Base-by-base conservation (phyloP, 64 coral and sea anemone species). In the Stichodactyla helianthus region DNA sequence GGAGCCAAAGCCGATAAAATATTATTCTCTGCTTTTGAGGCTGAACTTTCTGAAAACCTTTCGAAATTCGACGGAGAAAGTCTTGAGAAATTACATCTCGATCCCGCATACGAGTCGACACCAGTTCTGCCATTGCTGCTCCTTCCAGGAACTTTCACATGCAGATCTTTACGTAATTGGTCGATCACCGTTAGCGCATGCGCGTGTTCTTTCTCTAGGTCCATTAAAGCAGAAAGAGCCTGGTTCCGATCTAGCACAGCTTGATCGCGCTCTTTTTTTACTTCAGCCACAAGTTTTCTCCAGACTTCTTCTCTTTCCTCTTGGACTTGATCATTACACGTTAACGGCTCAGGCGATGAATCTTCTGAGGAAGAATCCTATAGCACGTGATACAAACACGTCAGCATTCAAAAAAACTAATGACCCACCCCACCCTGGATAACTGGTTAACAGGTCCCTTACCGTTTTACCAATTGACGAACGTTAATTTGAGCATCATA, bases 201-300 rank as follows among this genome's bases (percentile, higher is more conserved):
- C 4, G 82, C 55, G 26, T 99, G 82, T 51, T 99, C 89, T 78
- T 89, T 94, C 57, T 98, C 95, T 16, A 99, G 62, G 31, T 99
- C 97, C 97, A 99, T 95, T 2, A 99, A 44, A 8, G 88, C 88
- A 16, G 85, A 77, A 12, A 99, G 55, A 12, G 97, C 93, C 82
- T 95, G 93, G 67, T 99, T 99, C 54, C 97, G 71, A 57, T 99
- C 97, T 6, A 86, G 77, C 20, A 99, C 82, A 2, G 93, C 88
- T 63, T 95, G 93, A 52, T 99, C 97, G 12, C 97, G 97, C 31
- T 99, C 97, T 6, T 86, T 71, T 57, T 94, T 95, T 12, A 95
- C 26, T 11, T 95, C 93, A 44, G 90, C 88, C n/a, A 95, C 64
- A 25, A 86, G 88, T 67, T 85, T 88, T 82, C 86, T 80, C 97